These are phyloP conservation scores for Saimiri boliviensis DNA, from an alignment of 2,113 vertebrate species.

Conservation along the genomic window DNA sequence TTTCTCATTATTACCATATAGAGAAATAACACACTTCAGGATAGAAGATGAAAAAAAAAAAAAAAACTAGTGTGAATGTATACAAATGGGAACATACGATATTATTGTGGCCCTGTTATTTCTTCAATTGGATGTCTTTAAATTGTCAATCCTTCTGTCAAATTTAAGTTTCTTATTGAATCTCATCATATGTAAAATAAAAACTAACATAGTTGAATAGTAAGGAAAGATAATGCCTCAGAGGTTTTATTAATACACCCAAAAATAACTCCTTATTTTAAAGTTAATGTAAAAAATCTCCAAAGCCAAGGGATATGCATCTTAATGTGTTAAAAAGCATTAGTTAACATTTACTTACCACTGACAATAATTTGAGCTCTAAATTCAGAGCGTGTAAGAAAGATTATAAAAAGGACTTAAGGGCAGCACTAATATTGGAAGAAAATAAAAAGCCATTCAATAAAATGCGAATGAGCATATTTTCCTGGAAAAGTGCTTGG, in stretches of 20 bases:
- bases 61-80: neutral
- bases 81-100: neutral
- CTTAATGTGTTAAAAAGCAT: constrained; percentile 55
- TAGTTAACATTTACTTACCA: constrained; percentile 62
- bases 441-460: constrained; percentile 40
- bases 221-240: constrained; percentile 47
- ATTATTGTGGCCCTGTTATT: neutral
- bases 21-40: neutral
- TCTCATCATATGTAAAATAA: constrained; percentile 46
- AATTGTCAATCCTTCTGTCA: neutral
- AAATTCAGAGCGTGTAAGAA: constrained; percentile 27
- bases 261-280: constrained; percentile 64
- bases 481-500: neutral
- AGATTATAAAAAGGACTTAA: constrained; percentile 58
- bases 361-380: constrained; percentile 46
- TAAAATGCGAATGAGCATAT: constrained; percentile 37
- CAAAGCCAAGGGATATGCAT: constrained; percentile 38
- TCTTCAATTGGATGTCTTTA: neutral
- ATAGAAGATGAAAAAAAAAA: neutral
- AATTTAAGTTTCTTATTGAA: constrained; percentile 34
- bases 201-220: constrained; percentile 32
- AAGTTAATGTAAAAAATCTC: constrained; percentile 58
- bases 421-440: constrained; percentile 1
- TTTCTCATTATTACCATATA: neutral
- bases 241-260: constrained; percentile 49